Conservation (phyloP, 92 coral and sea anemone species). For the Parazoanthus darwini region DNA sequence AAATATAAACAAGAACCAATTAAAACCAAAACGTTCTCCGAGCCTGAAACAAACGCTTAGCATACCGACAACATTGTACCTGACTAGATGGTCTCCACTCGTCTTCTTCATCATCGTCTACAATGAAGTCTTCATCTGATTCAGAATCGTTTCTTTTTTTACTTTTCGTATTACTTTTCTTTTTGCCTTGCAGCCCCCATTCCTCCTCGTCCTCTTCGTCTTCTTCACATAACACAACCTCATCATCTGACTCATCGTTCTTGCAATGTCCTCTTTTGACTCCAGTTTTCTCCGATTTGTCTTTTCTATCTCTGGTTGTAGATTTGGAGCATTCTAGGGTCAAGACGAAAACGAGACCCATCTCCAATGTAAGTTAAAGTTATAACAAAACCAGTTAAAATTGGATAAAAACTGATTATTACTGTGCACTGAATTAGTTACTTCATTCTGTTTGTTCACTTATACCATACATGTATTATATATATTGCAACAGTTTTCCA, state of each 20-base stretch:
- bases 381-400: background rate
- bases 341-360: background rate
- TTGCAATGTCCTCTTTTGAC: background rate
- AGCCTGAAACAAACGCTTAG: too few relatives aligned
- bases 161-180: background rate
- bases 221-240: background rate
- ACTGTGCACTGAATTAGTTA: too few relatives aligned
- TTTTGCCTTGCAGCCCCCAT: conserved; percentile 6
- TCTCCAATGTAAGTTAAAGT: background rate
- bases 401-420: background rate
- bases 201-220: background rate
- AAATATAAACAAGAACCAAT: too few relatives aligned
- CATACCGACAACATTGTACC: background rate
- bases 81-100: background rate
- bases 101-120: conserved; percentile 28
- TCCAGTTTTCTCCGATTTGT: background rate
- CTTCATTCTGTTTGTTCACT: too few relatives aligned
- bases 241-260: conserved; percentile 12
- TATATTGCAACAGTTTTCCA: too few relatives aligned
- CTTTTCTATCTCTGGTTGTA: background rate
- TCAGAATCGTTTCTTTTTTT: conserved; percentile 1
- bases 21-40: too few relatives aligned
- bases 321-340: background rate
- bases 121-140: conserved; percentile 27
- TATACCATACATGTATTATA: too few relatives aligned